Evolutionary conservation across 2,888 invertebrate genomes (phyloP).

Genomic region (Epiblema foenella): DNA sequence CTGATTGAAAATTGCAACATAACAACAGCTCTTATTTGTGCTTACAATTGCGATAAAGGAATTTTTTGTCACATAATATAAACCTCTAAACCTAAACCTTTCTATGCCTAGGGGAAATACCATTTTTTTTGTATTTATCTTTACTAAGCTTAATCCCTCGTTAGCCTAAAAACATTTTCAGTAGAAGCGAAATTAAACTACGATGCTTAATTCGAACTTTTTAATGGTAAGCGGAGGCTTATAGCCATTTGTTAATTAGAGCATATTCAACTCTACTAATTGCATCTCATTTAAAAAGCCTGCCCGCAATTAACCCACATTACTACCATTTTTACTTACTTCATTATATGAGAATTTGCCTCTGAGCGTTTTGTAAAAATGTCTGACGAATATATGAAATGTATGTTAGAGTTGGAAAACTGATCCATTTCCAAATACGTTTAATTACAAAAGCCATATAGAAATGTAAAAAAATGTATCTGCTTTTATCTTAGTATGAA

Average conservation of each 20-base stretch:
- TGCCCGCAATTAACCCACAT: constrained; percentile 71
- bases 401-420: not conserved
- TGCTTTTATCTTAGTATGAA: not conserved
- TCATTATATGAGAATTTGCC: constrained; percentile 33
- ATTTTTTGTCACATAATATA: not conserved
- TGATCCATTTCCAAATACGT: not conserved
- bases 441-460: not conserved
- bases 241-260: constrained; percentile 61
- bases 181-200: constrained; percentile 31
- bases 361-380: constrained; percentile 27
- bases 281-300: constrained; percentile 70
- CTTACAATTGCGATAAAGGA: no score
- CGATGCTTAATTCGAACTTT: constrained; percentile 38
- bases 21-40: no score
- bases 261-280: constrained; percentile 67
- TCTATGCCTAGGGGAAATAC: not conserved
- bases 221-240: constrained; percentile 41
- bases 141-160: constrained; percentile 13
- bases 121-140: constrained; percentile 5
- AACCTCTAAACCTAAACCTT: not conserved
- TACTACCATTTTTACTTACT: constrained; percentile 40
- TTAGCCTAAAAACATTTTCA: constrained; percentile 31
- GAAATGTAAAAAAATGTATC: not conserved
- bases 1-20: constrained; percentile 51
- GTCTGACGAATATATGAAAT: not conserved